phyloP scores from a whole-genome alignment of 2,888 invertebrate genomes.

The Noctua fimbriata region DNA sequence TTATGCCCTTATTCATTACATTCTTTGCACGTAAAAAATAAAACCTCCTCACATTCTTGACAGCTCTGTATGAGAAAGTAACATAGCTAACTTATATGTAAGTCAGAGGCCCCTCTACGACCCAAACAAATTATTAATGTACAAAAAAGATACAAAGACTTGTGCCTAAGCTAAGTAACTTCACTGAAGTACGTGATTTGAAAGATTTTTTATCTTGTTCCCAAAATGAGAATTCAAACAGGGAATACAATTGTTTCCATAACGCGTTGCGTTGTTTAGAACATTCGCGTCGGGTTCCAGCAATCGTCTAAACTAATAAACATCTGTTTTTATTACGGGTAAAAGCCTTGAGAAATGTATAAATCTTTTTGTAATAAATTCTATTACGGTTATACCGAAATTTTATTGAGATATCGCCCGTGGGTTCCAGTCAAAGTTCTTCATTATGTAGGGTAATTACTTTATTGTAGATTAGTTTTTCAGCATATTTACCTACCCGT shows the following conservation, averaged over 20 bases:
- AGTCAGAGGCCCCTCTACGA: conserved; percentile 77
- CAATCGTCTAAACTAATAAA: conserved; percentile 78
- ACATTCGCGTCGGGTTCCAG: conserved; percentile 72
- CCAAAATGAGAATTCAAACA: conserved; percentile 79
- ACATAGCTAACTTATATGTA: conserved; percentile 81
- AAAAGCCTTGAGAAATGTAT: conserved; percentile 68
- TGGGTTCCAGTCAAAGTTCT: conserved; percentile 44
- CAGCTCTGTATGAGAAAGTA: conserved; percentile 83
- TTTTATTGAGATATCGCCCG: conserved; percentile 45
- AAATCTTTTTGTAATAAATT: conserved; percentile 67
- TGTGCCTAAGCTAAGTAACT: conserved; percentile 82
- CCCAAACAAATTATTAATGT: conserved; percentile 85
- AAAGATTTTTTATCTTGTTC: conserved; percentile 79
- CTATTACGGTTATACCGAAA: conserved; percentile 44
- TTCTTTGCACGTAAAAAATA: conserved; percentile 87
- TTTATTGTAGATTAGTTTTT: conserved; percentile 30
- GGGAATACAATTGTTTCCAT: conserved; percentile 78
- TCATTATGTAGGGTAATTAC: conserved; percentile 45
- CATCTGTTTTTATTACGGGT: conserved; percentile 70
- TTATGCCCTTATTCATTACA: conserved; percentile 82
- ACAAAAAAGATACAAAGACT: conserved; percentile 84
- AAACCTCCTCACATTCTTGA: conserved; percentile 83
- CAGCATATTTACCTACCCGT: conserved; percentile 11
- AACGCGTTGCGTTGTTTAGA: conserved; percentile 75
- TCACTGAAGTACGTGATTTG: conserved; percentile 83